Evolutionary conservation across 64 coral and sea anemone species (phyloP).

Genomic region (Stichodactyla mertensii): DNA sequence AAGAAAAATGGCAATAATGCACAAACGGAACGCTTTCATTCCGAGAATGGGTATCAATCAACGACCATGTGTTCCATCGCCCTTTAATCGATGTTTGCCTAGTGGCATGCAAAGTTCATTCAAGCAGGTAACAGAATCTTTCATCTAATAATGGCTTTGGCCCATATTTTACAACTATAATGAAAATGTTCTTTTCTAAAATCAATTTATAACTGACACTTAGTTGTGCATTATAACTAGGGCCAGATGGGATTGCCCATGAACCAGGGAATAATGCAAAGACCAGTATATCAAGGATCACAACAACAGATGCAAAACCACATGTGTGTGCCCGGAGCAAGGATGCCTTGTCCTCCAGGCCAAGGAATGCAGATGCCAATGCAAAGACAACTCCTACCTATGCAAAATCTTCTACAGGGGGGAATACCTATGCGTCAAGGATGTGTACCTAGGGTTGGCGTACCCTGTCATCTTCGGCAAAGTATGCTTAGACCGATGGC

Average conservation of each 20-base stretch:
- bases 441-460: not conserved
- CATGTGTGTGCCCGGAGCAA: not conserved
- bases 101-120: not conserved
- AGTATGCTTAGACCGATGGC: not conserved
- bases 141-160: too few species aligned
- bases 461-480: not conserved
- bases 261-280: not conserved
- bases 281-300: not conserved
- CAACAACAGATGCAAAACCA: not conserved
- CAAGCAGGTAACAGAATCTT: not conserved
- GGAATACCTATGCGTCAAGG: not conserved
- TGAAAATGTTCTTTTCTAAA: too few species aligned
- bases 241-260: not conserved
- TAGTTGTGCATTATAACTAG: not conserved
- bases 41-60: not conserved
- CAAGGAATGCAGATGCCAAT: not conserved
- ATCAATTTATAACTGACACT: not conserved
- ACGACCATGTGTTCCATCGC: not conserved
- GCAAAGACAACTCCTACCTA: not conserved
- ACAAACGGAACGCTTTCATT: not conserved
- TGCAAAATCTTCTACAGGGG: not conserved
- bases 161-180: too few species aligned
- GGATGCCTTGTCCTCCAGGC: not conserved
- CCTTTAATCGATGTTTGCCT: not conserved
- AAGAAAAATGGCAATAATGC: slow-evolving; percentile 28